Conservation (phyloP, 2,797 vertebrate genomes). For the Eupleurogrammus muticus region DNA sequence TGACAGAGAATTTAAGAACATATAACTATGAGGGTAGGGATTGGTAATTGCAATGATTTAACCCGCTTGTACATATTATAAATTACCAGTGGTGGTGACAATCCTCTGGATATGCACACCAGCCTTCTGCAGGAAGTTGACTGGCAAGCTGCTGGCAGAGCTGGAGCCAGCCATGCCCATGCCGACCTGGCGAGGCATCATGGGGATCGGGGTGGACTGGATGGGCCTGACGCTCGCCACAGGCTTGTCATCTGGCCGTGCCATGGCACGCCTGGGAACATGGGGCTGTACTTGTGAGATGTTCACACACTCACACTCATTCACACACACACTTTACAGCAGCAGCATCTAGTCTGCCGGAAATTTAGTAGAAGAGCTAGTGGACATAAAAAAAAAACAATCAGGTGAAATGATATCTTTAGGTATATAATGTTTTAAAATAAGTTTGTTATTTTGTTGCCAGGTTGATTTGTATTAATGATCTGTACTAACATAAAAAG, state of each 20-base stretch:
- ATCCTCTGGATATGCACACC: constrained; percentile 98
- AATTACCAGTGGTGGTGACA: constrained; percentile 94
- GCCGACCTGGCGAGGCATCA: constrained; percentile 96
- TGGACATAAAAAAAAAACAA: background rate
- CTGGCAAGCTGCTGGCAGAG: constrained; percentile 90
- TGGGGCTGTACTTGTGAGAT: constrained; percentile 14
- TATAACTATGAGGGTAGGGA: background rate
- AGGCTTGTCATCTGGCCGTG: constrained; percentile 93
- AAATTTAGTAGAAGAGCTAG: background rate
- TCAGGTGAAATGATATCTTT: background rate
- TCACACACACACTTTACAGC: background rate
- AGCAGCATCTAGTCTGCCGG: background rate
- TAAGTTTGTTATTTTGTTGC: background rate
- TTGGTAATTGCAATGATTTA: background rate
- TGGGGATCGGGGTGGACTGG: constrained; percentile 98
- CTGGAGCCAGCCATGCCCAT: constrained; percentile 88
- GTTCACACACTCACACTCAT: background rate
- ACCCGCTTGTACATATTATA: background rate
- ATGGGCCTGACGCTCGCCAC: constrained; percentile 97
- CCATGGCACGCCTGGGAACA: constrained; percentile 87
- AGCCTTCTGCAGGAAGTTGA: constrained; percentile 96
- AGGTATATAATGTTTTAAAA: background rate
- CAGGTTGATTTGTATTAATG: too few relatives aligned
- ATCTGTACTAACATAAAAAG: background rate
- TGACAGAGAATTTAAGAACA: background rate